Percentiles rank a stretch among this genome's conserved stretches.
phyloP scores from a whole-genome alignment of 2,113 vertebrate genomes.

The Chamaetylas fuelleborni region DNA sequence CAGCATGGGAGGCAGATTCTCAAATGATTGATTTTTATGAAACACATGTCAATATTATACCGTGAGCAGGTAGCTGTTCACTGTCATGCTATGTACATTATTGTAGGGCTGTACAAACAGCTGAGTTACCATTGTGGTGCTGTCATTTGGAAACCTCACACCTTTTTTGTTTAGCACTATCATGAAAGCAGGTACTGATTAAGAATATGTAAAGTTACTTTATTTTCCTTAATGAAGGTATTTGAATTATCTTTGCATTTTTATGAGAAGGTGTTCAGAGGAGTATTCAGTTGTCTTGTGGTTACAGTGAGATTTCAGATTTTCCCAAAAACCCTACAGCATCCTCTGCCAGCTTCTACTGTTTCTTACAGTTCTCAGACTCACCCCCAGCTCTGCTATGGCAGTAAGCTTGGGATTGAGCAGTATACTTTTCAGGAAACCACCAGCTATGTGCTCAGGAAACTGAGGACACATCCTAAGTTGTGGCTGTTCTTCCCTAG shows the following conservation, averaged over 20 bases:
- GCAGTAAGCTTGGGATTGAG: neutral
- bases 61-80: neutral
- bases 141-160: neutral
- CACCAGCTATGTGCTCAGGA: neutral
- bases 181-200: neutral
- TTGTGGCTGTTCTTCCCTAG: neutral
- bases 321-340: neutral
- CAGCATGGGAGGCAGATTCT: neutral
- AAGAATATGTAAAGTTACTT: neutral
- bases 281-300: neutral
- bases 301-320: neutral
- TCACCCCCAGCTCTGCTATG: neutral
- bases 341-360: neutral
- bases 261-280: neutral
- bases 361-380: accelerated
- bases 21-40: neutral
- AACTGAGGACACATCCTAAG: neutral
- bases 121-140: neutral
- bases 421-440: neutral
- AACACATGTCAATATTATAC: neutral
- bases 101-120: neutral
- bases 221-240: neutral
- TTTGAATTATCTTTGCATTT: neutral
- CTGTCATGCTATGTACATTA: accelerated
- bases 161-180: neutral